phyloP scores from a whole-genome alignment of 2,113 vertebrate species.

The Rhynchopsitta pachyrhyncha region DNA sequence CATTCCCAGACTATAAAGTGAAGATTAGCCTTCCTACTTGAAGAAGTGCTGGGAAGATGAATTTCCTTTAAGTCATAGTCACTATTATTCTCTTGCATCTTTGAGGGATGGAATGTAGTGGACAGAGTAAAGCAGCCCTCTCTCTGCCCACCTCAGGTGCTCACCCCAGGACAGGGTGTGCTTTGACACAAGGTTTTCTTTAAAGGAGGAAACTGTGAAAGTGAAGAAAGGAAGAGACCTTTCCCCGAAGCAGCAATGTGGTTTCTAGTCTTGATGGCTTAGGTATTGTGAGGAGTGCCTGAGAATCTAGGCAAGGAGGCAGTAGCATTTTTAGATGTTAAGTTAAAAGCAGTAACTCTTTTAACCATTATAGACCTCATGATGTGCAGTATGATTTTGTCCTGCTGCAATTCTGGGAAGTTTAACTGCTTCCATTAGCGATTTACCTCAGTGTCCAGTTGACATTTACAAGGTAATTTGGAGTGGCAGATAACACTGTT shows the following conservation, averaged over 20 bases:
- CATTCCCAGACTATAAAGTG: background rate
- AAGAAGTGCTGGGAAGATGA: background rate
- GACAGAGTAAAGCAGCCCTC: background rate
- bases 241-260: background rate
- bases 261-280: background rate
- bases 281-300: background rate
- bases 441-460: background rate
- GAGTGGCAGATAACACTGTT: background rate
- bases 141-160: background rate
- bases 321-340: background rate
- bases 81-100: background rate
- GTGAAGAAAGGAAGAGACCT: background rate
- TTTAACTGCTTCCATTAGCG: background rate
- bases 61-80: background rate
- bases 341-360: background rate
- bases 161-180: background rate
- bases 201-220: background rate
- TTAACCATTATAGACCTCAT: background rate
- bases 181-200: background rate
- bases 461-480: background rate
- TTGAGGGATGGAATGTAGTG: background rate
- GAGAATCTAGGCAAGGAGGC: background rate
- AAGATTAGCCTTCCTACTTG: background rate
- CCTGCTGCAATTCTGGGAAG: background rate
- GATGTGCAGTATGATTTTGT: background rate